Evolutionary conservation across 2,888 invertebrate species (phyloP).

Genomic region (Dasysyrphus albostriatus): DNA sequence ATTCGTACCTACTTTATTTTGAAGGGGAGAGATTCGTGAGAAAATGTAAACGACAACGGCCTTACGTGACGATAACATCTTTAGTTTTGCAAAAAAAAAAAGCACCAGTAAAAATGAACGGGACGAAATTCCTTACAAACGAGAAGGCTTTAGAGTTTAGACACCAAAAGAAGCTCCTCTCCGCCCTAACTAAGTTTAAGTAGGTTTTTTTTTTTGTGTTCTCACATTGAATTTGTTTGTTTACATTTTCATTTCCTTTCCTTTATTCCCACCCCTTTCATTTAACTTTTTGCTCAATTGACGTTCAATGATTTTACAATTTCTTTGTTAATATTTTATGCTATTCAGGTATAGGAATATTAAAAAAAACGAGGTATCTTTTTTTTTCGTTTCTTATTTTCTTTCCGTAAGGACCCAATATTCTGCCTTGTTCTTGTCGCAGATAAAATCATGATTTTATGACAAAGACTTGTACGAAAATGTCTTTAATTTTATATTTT

Average conservation of each 20-base stretch:
- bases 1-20: background rate
- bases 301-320: slow-evolving; percentile 72
- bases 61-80: slow-evolving; percentile 65
- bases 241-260: slow-evolving; percentile 37
- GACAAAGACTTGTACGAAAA: slow-evolving; percentile 43
- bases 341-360: slow-evolving; percentile 14
- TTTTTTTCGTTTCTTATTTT: background rate
- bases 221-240: slow-evolving; percentile 28
- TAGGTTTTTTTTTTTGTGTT: slow-evolving; percentile 1
- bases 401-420: background rate
- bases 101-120: too few species aligned
- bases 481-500: slow-evolving; percentile 42
- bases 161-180: background rate
- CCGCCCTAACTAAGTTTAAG: background rate
- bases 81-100: slow-evolving; percentile 30
- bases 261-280: background rate
- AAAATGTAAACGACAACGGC: slow-evolving; percentile 38
- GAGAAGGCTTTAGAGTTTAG: slow-evolving; percentile 11
- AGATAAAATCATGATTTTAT: slow-evolving; percentile 65
- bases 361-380: background rate
- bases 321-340: slow-evolving; percentile 71
- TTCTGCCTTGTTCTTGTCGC: slow-evolving; percentile 6
- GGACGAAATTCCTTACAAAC: slow-evolving; percentile 11
- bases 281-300: slow-evolving; percentile 68
- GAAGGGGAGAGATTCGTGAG: slow-evolving; percentile 34